Conservation (phyloP, 2,888 invertebrate genomes). For the Synanthedon formicaeformis region DNA sequence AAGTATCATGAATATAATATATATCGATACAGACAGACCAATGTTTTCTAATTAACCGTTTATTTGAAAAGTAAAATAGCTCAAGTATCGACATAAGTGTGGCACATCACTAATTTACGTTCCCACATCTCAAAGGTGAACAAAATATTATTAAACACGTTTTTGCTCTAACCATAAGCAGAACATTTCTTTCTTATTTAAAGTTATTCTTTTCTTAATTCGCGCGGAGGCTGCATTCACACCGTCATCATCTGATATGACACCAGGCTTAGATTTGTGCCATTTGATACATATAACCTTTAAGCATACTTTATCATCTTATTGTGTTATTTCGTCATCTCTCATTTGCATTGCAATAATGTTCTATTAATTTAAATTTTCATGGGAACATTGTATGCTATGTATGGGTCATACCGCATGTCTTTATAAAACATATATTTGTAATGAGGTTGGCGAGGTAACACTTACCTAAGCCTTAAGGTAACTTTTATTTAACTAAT, state of each 20-base stretch:
- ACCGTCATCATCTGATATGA: neutral
- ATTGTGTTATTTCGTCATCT: neutral
- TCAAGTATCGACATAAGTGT: neutral
- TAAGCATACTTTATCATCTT: neutral
- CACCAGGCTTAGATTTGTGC: neutral
- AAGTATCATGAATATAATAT: too few species aligned
- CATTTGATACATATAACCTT: neutral
- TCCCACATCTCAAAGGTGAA: slow-evolving; percentile 14
- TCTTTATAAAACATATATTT: too few species aligned
- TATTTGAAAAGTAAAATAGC: too few species aligned
- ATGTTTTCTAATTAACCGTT: too few species aligned
- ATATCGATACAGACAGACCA: too few species aligned
- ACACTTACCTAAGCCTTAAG: too few species aligned
- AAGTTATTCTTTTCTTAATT: neutral
- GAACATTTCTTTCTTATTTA: slow-evolving; percentile 5
- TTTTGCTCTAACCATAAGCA: slow-evolving; percentile 5
- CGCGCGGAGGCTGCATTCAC: too few species aligned
- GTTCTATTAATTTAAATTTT: neutral
- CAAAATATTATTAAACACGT: slow-evolving; percentile 8
- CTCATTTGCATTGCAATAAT: neutral
- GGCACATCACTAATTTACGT: slow-evolving; percentile 15
- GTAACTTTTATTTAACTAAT: too few species aligned
- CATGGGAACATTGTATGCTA: neutral
- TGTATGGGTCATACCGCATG: too few species aligned
- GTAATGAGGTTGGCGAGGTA: too few species aligned